Percentiles rank a stretch among this genome's conserved stretches.
These are phyloP conservation scores for Sebastes baramenuke DNA, from an alignment of 2,797 vertebrate species.

Conservation along the genomic window DNA sequence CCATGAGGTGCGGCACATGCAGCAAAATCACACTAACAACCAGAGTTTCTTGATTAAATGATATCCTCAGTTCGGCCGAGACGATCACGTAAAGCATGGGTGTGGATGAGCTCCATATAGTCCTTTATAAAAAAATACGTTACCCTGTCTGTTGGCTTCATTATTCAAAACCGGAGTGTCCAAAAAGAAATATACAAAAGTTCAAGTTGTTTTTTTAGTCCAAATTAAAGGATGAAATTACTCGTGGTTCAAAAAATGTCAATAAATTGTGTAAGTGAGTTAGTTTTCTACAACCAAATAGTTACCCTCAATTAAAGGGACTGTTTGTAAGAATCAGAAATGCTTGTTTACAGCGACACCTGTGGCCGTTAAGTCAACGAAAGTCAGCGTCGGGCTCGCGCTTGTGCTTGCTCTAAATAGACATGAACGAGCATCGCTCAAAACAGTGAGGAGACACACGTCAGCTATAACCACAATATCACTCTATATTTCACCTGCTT, in stretches of 20 bases:
- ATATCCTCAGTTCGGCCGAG: neutral
- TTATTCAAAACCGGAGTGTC: conserved; percentile 26
- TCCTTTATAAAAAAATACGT: conserved; percentile 19
- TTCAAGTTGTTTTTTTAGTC: neutral
- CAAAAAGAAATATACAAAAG: neutral
- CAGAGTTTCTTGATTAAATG: neutral
- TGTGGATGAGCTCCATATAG: neutral
- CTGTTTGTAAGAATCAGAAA: no score
- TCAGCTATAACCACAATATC: no score
- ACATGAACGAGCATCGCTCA: no score
- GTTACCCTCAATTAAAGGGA: neutral
- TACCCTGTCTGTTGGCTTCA: conserved; percentile 39
- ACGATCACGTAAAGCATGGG: neutral
- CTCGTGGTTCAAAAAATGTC: neutral
- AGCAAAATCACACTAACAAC: conserved; percentile 1
- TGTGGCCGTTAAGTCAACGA: no score
- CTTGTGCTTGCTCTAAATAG: no score
- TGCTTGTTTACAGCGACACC: no score
- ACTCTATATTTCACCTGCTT: no score
- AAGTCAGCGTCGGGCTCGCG: no score
- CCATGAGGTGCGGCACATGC: neutral
- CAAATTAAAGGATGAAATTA: neutral
- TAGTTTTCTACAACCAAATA: neutral
- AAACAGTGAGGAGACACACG: no score
- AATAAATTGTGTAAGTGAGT: neutral